Base-by-base conservation (phyloP, 92 coral and sea anemone species). In the Bergia sp. region DNA sequence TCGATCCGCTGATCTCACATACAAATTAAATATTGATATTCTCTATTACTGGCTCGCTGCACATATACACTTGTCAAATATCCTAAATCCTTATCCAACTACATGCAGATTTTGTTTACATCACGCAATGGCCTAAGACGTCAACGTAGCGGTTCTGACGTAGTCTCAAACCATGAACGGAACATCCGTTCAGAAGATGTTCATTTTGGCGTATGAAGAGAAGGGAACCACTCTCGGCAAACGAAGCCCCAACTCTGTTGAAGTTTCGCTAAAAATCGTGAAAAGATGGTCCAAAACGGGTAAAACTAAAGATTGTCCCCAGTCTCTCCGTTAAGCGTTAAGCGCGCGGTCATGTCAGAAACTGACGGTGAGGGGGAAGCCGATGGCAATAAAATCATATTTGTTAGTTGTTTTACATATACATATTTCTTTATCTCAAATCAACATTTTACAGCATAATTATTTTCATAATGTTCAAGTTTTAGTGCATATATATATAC, bases 51-150 rank as follows among this genome's bases (percentile, higher is more conserved):
- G 67, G 18, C 67, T 61, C 29, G 69, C 29, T 18, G 20, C 69
- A 61, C 69, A 23, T 76, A 76, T 39, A 76, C n/a, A 76, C 12
- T 76, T 76, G 50, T 39, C 79, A 44, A 75, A 76, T 41, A 38
- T 76, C 44, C n/a, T 41, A 3, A 75, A 9, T 39, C 79, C 50
- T 21, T 75, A 4, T 72, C 10, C 80, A 76, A 44, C 6, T 76
- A 76, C 47, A 40, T 76, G 21, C 23, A 41, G 80, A 76, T 76
- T n/a, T 15, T 21, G 20, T 41, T 38, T 41, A 38, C 47, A 76
- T 76, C 49, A 39, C 80, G 50, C 20, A 73, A 73, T 39, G 3
- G n/a, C 37, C 7, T 73, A 7, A 41, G 43, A 76, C 13, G 80
- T 76, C 2, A 53, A 41, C n/a, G 69, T 61, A 20, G 69, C 69